Percentiles rank a stretch among this genome's conserved stretches.
These are phyloP conservation scores for Sycophila sp. DNA, from an alignment of 1,140 invertebrate genomes.

Conservation along the genomic window DNA sequence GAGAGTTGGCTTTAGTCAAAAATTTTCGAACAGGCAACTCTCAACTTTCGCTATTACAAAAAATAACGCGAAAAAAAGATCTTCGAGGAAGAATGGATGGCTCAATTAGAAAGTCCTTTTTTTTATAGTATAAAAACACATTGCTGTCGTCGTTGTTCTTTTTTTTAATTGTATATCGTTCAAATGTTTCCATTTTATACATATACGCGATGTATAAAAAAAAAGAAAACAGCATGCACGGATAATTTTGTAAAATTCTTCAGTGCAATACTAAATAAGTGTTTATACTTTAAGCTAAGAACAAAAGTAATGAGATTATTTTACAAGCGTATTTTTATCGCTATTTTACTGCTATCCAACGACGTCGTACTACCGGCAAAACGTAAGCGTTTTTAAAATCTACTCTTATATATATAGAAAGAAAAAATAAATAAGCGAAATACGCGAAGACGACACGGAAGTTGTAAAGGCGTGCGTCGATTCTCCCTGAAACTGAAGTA, in stretches of 20 bases:
- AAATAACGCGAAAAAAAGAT: not conserved
- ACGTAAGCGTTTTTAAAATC: constrained; percentile 3
- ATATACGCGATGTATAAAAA: constrained; percentile 1
- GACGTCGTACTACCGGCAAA: constrained; percentile 13
- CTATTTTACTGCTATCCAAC: constrained; percentile 23
- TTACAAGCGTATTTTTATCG: constrained; percentile 29
- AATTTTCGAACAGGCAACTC: not conserved
- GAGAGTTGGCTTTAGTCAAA: constrained; percentile 14
- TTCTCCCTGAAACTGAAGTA: not conserved
- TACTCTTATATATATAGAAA: not conserved
- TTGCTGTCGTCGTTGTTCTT: constrained; percentile 8
- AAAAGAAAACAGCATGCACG: too few species aligned
- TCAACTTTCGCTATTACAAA: not conserved
- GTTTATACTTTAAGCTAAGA: constrained; percentile 34
- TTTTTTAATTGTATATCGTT: constrained; percentile 16
- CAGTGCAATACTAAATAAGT: constrained; percentile 24
- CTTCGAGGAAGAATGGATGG: not conserved
- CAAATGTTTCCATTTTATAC: constrained; percentile 25
- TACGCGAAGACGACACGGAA: not conserved
- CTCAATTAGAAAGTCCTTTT: too few species aligned
- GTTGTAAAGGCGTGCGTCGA: not conserved
- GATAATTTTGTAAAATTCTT: constrained; percentile 31
- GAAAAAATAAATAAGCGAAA: not conserved
- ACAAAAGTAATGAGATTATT: constrained; percentile 34
- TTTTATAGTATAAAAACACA: not conserved